Evolutionary conservation across 2,888 invertebrate genomes (phyloP), one percentile per base, ranked within the genome.

Genomic region (Sipha maydis): DNA sequence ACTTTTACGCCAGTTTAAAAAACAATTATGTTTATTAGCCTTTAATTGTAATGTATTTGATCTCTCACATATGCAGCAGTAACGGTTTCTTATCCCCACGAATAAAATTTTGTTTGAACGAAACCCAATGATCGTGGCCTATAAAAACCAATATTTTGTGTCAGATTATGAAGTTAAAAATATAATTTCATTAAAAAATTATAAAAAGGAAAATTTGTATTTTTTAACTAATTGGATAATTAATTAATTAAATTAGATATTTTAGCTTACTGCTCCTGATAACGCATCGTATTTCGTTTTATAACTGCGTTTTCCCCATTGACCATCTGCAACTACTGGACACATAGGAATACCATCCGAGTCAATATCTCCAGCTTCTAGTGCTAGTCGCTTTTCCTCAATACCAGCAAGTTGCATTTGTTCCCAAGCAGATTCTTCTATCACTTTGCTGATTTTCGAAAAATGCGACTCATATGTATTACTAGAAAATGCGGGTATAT

Each of bases 351-450:
- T 54, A 1, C 77, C 77, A 19, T 77, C 77, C 17, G 17, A n/a
- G 7, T 77, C 77, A 28, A 77, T 8, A 54, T 77, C 77, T n/a
- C 77, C 77, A 28, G 77, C 77, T 77, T 77, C 77, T 54, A 77
- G 28, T 54, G 77, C 77, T 8, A 77, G 2, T 28, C 77, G 77
- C 19, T 54, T 77, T 77, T 77, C 77, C 19, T 54, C 77, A 54
- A 54, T 31, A 54, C 77, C 48, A 28, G 48, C 77, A 28, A 54
- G 48, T 54, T 54, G 4, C 77, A 48, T 77, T 54, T n/a, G 28
- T 28, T 77, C 19, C 77, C 77, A 77, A 28, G 48, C 77, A 54
- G 77, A 28, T 19, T 77, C 77, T 54, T 54, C 28, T 5, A 77
- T 54, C 0, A 54, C 77, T 28, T 19, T 28, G 2, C 77, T 77